phyloP scores from a whole-genome alignment of 2,797 vertebrate species.

The Sandelia bainsii region DNA sequence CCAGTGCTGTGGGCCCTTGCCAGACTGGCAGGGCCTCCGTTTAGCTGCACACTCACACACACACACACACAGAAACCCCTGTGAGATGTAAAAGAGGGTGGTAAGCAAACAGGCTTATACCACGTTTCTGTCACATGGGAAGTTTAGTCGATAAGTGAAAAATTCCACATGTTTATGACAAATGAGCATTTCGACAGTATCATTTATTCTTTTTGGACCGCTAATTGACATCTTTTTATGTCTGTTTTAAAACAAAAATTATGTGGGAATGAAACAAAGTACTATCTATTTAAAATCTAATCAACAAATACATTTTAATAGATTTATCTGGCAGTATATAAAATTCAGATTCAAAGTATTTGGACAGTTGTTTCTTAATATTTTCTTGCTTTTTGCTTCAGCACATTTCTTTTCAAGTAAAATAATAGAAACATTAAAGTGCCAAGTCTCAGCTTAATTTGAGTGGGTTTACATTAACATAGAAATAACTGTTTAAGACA shows the following conservation, averaged over 20 bases:
- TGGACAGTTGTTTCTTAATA: no score
- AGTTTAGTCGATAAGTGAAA: background rate
- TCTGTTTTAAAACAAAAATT: background rate
- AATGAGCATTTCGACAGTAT: fast-evolving
- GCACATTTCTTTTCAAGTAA: no score
- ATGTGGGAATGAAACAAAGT: no score
- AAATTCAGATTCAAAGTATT: no score
- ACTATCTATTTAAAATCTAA: no score
- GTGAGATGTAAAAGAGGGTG: conserved; percentile 4
- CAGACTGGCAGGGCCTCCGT: conserved; percentile 44
- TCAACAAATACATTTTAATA: no score
- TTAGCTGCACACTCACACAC: conserved; percentile 12
- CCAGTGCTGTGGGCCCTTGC: conserved; percentile 11
- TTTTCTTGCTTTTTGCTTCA: no score
- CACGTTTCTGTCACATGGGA: background rate
- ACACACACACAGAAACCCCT: background rate
- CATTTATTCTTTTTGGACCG: background rate
- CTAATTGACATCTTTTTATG: background rate
- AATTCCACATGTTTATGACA: background rate
- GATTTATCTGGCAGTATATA: no score
- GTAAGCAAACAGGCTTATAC: conserved; percentile 24
- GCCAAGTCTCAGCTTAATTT: no score
- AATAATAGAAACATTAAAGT: no score
- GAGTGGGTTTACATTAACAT: no score
- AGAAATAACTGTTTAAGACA: no score